Base-by-base conservation (phyloP, 2,888 invertebrate genomes). In the Celastrina argiolus region DNA sequence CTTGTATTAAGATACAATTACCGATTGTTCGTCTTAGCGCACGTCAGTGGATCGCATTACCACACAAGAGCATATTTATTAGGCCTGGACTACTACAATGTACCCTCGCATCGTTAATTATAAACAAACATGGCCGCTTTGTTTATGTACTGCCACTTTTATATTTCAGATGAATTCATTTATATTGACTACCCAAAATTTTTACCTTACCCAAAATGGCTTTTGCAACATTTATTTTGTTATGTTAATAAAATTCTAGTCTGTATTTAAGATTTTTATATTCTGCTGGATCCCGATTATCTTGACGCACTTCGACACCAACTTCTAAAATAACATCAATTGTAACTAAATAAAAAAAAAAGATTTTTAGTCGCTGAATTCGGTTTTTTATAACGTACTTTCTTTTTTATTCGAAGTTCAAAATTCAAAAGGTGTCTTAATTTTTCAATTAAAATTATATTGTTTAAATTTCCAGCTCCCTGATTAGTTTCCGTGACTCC, bases 81-180 rank as follows among this genome's bases (percentile, higher is more conserved):
- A 81, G 79, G 74, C 74, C 73, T 73, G 75, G 72, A 74, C 72
- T 69, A 71, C 71, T 74, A 88, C 88, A 89, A 85, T 88, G 88
- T 86, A 81, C 84, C 77, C 81, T 78, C 84, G 82, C 78, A 82
- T 81, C 86, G 88, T 88, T 88, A 87, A 88, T 88, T 87, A 86
- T 80, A 83, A 84, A 83, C 83, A 83, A 83, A 88, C 87, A 85
- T 79, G 83, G 78, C 77, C 77, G 75, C 73, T 81, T 67, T 65
- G 67, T 67, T 58, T n/a, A 22, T 58, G 71, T 76, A 77, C 72
- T 69, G 70, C 22, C 51, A 26, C 51, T 51, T 51, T 51, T 51
- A 45, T 45, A 10, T 45, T 51, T 12, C 12, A 51, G 51, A 51
- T 51, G 51, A 51, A 51, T 51, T 51, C 26, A 51, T 51, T 51